phyloP scores from a whole-genome alignment of 2,797 vertebrate genomes.

The Macropodus opercularis region DNA sequence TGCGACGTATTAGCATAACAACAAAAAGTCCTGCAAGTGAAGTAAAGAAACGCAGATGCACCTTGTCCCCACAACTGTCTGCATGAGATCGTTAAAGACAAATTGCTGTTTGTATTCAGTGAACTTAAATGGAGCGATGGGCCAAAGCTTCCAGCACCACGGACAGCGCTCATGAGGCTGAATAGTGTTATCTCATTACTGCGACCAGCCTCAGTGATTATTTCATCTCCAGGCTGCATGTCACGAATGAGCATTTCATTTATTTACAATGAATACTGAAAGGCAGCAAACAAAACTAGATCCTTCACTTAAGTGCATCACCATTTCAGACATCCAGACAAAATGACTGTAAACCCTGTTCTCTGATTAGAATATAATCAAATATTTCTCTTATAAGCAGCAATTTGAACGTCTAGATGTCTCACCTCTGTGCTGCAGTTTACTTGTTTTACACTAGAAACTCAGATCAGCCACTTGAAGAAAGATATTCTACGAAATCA shows the following conservation, averaged over 20 bases:
- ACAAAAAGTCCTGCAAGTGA: not conserved
- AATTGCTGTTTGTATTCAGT: not conserved
- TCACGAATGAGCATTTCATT: too few species aligned
- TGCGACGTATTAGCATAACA: not conserved
- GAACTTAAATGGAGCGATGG: not conserved
- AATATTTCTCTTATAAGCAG: too few species aligned
- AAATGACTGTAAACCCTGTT: too few species aligned
- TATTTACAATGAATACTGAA: not conserved
- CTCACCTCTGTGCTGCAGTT: not conserved
- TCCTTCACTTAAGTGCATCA: too few species aligned
- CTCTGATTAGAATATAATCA: too few species aligned
- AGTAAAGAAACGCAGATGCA: constrained; percentile 13
- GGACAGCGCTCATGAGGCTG: constrained; percentile 28
- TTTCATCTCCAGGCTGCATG: not conserved
- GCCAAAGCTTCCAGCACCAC: constrained; percentile 25
- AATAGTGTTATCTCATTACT: not conserved
- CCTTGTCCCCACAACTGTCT: not conserved
- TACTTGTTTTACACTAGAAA: not conserved
- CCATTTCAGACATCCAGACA: too few species aligned
- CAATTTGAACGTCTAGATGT: too few species aligned
- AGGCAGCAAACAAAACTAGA: not conserved
- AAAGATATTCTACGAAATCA: constrained; percentile 55
- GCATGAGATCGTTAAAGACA: rapidly evolving
- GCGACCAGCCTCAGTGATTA: not conserved
- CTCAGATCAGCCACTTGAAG: constrained; percentile 22